These are phyloP conservation scores for Apotomis capreana DNA, from an alignment of 2,888 invertebrate species.

Conservation along the genomic window DNA sequence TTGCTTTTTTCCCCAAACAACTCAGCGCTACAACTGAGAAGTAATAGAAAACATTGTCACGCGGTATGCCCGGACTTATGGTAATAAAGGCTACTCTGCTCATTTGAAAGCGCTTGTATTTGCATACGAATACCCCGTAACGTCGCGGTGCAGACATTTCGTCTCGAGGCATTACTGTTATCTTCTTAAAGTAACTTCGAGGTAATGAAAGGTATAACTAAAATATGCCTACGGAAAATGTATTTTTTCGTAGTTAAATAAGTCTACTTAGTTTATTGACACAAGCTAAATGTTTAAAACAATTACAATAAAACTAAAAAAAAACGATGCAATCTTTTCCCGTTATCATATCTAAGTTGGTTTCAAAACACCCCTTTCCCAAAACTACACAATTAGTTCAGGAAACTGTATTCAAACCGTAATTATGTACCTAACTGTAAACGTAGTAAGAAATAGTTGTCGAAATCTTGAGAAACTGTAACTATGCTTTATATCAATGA, in stretches of 20 bases:
- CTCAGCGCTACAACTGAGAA: conserved; percentile 25
- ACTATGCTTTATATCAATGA: too few species aligned
- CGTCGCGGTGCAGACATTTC: conserved; percentile 21
- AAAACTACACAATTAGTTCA: too few species aligned
- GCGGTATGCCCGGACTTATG: conserved; percentile 29
- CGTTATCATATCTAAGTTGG: too few species aligned
- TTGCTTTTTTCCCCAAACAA: conserved; percentile 2
- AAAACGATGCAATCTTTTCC: too few species aligned
- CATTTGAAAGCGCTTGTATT: conserved; percentile 23
- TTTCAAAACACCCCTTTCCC: too few species aligned
- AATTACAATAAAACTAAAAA: too few species aligned
- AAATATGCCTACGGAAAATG: conserved; percentile 8
- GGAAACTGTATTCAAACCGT: too few species aligned
- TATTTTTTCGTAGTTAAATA: background rate
- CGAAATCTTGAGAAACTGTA: too few species aligned
- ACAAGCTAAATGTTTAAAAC: too few species aligned
- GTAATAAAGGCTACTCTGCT: conserved; percentile 36
- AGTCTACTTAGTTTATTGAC: too few species aligned
- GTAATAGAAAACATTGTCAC: conserved; percentile 21
- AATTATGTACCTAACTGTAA: too few species aligned
- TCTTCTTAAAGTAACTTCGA: conserved; percentile 24
- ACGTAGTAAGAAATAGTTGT: too few species aligned
- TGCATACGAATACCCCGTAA: conserved; percentile 30
- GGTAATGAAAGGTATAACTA: conserved; percentile 33
- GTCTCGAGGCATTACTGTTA: conserved; percentile 28